Evolutionary conservation across 2,888 invertebrate species (phyloP), one percentile per base, ranked within the genome.

Genomic region (Syrista parreyssii): DNA sequence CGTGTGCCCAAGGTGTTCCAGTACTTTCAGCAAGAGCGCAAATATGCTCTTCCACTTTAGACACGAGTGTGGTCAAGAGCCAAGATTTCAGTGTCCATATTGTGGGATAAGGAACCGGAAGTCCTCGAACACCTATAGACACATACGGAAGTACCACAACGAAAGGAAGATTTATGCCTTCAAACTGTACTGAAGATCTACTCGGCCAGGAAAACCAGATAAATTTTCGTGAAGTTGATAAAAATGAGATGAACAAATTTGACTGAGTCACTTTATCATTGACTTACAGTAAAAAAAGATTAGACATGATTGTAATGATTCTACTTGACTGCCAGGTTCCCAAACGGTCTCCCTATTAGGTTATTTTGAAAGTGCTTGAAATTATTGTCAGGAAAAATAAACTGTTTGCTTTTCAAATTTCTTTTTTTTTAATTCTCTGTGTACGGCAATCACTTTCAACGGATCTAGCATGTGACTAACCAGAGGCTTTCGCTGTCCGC

Each of bases 61-160:
- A 68, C 77, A 76, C 55, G 85, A 87, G 76, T 89, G 88, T 81
- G 87, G 86, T 68, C 81, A 83, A 78, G 82, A 85, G 35, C 87
- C 88, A n/a, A 80, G 82, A 76, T 87, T 85, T 77, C 79, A 83
- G 75, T 88, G 89, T 82, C 83, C 84, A 9, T 83, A 84, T 78
- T 88, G 88, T 79, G 80, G 81, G 76, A 82, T 82, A 77, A 82
- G 79, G 23, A 80, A 85, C 76, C 81, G 83, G 71, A 86, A 87
- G 79, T 82, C 81, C 23, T 82, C 84, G 75, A 79, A 82, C 73
- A 79, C 83, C 69, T 80, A 84, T 75, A 76, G 82, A 32, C 83
- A 86, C 80, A 82, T 86, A 71, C 71, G 78, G 40, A 78, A 76
- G 69, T 75, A 79, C 76, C 79, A 80, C 79, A 80, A 80, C 73